Evolutionary conservation across 2,113 vertebrate species (phyloP).

Genomic region (Pedetes capensis): DNA sequence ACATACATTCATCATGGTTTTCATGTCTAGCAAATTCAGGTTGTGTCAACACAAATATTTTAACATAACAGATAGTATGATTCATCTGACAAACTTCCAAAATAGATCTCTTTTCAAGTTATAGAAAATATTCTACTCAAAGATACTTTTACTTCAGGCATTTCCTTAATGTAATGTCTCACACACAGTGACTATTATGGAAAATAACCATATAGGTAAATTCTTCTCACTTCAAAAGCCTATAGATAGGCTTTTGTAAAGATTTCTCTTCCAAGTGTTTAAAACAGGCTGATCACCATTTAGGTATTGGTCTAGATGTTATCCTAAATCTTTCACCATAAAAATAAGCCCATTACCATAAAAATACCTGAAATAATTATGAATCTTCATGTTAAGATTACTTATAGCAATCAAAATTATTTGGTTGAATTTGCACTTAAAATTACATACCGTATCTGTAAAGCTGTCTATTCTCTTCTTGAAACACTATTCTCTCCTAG

Average conservation of each 20-base stretch:
- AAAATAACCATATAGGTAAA: constrained; percentile 1
- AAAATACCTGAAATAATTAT: not conserved
- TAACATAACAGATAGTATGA: not conserved
- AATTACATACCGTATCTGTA: not conserved
- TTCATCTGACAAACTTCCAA: not conserved
- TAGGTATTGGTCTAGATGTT: not conserved
- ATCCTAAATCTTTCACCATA: not conserved
- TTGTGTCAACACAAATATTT: not conserved
- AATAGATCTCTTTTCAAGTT: not conserved
- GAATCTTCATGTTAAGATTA: not conserved
- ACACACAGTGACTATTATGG: not conserved
- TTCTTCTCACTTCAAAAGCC: not conserved
- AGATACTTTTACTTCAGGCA: not conserved
- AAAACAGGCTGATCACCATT: not conserved
- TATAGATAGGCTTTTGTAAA: not conserved
- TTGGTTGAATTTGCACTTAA: not conserved
- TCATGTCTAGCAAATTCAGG: not conserved
- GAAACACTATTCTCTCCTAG: not conserved
- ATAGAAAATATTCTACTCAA: not conserved
- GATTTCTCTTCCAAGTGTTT: not conserved
- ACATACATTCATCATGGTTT: not conserved
- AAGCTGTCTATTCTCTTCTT: not conserved
- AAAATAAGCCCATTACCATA: not conserved
- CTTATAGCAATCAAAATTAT: not conserved
- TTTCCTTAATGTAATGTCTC: not conserved